Base-by-base conservation (phyloP, 2,113 vertebrate genomes). In the Deroptyus accipitrinus region DNA sequence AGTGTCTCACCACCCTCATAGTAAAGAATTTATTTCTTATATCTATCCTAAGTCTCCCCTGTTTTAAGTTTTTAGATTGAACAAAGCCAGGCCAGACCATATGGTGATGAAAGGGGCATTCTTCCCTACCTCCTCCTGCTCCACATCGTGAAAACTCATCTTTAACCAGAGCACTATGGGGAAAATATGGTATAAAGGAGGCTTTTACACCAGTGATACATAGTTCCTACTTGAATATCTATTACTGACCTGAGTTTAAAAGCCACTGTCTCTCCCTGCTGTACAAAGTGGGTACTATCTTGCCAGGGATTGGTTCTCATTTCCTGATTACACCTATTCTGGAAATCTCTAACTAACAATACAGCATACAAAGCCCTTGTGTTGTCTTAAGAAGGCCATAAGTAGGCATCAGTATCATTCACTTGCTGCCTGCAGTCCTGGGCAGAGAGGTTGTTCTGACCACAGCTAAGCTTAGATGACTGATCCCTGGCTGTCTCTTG, bases 71-170 rank as follows among this genome's bases (percentile, higher is more conserved):
- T n/a, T 59, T 59, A 59, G 49, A 46, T 8, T 67, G 51, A 78
- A 33, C 46, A 79, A 86, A 81, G 39, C 23, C 51, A 54, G 46
- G 23, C 23, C n/a, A 81, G 55, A 57, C 8, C 15, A 44, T 15
- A 28, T 30, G 33, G 7, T 88, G 41, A 41, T 54, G n/a, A 77
- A 73, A 77, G 8, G 15, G 31, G 2, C 8, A 8, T 9, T 52
- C 20, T 35, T 79, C 35, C 9, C 19, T 76, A 2, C 37, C 76
- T 88, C 41, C 24, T 83, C 2, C 49, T 77, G 16, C 41, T 63
- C 27, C 8, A 10, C 5, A 9, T n/a, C 0, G 0, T 62, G 25
- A 74, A 83, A 70, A 77, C 15, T 31, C 8, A 28, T 86, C 8
- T 63, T 74, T 81, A 67, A 51, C 20, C 7, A 28, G 19, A 69